phyloP scores from a whole-genome alignment of 2,797 vertebrate genomes.

The Crocidura indochinensis region DNA sequence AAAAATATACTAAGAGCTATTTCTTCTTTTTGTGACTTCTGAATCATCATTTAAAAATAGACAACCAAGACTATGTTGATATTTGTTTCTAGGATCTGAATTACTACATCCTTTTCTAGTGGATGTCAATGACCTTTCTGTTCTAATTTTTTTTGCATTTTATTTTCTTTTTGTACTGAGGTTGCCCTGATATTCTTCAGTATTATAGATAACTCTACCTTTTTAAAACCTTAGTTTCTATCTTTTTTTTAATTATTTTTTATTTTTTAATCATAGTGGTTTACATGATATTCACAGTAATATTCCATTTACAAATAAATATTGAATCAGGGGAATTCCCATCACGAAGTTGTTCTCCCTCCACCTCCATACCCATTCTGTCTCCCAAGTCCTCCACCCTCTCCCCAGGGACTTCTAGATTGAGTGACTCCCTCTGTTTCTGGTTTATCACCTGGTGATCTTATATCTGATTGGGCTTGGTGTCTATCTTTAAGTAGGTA shows the following conservation, averaged over 20 bases:
- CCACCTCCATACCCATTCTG: too few relatives aligned
- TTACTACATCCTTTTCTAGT: background rate
- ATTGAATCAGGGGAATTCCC: too few relatives aligned
- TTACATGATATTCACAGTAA: too few relatives aligned
- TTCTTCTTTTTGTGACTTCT: constrained; percentile 47
- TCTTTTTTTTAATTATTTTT: too few relatives aligned
- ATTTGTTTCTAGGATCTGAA: constrained; percentile 28
- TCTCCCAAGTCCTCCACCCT: too few relatives aligned
- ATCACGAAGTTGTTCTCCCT: too few relatives aligned
- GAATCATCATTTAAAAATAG: constrained; percentile 25
- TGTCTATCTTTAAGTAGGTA: constrained; percentile 36
- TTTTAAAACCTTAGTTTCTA: background rate
- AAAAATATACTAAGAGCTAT: background rate
- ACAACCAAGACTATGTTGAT: background rate
- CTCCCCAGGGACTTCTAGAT: too few relatives aligned
- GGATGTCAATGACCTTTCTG: background rate
- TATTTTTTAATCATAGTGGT: too few relatives aligned
- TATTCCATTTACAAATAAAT: too few relatives aligned
- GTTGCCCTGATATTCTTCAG: background rate
- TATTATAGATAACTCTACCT: background rate
- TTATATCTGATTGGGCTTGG: too few relatives aligned
- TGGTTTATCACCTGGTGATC: too few relatives aligned
- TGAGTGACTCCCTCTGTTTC: too few relatives aligned
- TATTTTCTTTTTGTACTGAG: constrained; percentile 17
- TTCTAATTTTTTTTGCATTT: constrained; percentile 32